These are phyloP conservation scores for Temnothorax nylanderi DNA, from an alignment of 1,140 invertebrate genomes.

Conservation along the genomic window DNA sequence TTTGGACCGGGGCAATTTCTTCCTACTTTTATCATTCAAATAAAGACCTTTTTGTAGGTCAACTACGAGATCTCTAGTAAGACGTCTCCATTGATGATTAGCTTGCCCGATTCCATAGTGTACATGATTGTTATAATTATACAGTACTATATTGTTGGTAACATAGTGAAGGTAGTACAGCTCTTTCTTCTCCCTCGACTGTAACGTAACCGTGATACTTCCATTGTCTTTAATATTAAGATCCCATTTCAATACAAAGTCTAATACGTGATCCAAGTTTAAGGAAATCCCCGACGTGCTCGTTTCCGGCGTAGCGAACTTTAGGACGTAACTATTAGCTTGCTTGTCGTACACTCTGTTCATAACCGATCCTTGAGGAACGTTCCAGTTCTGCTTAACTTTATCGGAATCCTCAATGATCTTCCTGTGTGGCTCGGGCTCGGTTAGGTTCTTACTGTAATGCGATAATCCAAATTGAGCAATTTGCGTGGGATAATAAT, in stretches of 20 bases:
- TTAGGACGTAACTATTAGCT: constrained; percentile 87
- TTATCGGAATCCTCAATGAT: constrained; percentile 92
- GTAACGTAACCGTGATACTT: constrained; percentile 91
- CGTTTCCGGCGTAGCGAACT: constrained; percentile 91
- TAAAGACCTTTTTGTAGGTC: constrained; percentile 96
- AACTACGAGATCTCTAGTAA: constrained; percentile 95
- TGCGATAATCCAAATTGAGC: constrained; percentile 99
- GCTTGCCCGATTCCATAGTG: constrained; percentile 94
- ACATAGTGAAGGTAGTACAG: constrained; percentile 94
- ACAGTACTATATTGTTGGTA: constrained; percentile 90
- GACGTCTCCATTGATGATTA: constrained; percentile 90
- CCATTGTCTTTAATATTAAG: constrained; percentile 91
- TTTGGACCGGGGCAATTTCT: constrained; percentile 91
- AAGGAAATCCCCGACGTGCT: constrained; percentile 89
- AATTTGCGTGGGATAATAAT: constrained; percentile 99
- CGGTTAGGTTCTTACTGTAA: constrained; percentile 97
- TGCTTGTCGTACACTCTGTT: constrained; percentile 87
- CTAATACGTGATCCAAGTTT: constrained; percentile 90
- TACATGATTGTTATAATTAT: constrained; percentile 90
- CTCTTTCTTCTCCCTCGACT: constrained; percentile 92
- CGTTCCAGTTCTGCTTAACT: constrained; percentile 88
- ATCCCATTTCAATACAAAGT: constrained; percentile 93
- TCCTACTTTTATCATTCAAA: constrained; percentile 88
- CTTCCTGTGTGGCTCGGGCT: constrained; percentile 90
- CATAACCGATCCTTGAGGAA: constrained; percentile 88